Percentiles rank a stretch among this genome's conserved stretches.
These are phyloP conservation scores for Penaeus chinensis DNA, from an alignment of 1,140 invertebrate genomes.

Conservation along the genomic window DNA sequence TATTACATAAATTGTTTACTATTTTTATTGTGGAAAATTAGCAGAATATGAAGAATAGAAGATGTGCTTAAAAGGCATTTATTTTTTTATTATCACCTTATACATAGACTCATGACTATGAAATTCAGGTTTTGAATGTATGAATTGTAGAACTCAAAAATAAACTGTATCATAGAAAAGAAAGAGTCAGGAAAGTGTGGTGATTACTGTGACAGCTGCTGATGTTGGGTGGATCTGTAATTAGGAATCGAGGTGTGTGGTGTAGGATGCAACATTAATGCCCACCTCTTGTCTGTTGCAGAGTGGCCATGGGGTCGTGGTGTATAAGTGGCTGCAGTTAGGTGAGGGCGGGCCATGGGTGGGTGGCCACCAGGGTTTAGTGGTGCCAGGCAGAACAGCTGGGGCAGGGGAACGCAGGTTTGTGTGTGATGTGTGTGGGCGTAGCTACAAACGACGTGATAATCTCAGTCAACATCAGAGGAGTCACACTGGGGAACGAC, in stretches of 20 bases:
- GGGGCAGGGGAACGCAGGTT: slow-evolving; percentile 65
- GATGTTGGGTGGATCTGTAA: neutral
- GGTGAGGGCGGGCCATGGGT: slow-evolving; percentile 57
- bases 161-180: too few relatives aligned
- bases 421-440: slow-evolving; percentile 66
- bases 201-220: neutral
- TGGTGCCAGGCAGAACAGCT: slow-evolving; percentile 31
- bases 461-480: slow-evolving; percentile 66
- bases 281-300: slow-evolving; percentile 55
- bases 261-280: slow-evolving; percentile 42
- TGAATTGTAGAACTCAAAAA: too few relatives aligned
- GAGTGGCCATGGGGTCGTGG: slow-evolving; percentile 53
- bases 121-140: too few relatives aligned
- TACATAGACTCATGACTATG: too few relatives aligned
- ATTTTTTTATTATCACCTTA: too few relatives aligned
- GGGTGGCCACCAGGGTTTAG: slow-evolving; percentile 42
- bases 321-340: slow-evolving; percentile 55
- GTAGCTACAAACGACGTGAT: slow-evolving; percentile 66
- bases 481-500: slow-evolving; percentile 69
- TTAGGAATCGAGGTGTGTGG: slow-evolving; percentile 11
- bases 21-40: too few relatives aligned
- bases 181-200: too few relatives aligned
- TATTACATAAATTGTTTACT: too few relatives aligned
- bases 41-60: too few relatives aligned
- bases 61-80: too few relatives aligned